Percentiles rank a stretch among this genome's conserved stretches.
Evolutionary conservation across 2,113 vertebrate genomes (phyloP).

Genomic region (Orthonyx spaldingii): DNA sequence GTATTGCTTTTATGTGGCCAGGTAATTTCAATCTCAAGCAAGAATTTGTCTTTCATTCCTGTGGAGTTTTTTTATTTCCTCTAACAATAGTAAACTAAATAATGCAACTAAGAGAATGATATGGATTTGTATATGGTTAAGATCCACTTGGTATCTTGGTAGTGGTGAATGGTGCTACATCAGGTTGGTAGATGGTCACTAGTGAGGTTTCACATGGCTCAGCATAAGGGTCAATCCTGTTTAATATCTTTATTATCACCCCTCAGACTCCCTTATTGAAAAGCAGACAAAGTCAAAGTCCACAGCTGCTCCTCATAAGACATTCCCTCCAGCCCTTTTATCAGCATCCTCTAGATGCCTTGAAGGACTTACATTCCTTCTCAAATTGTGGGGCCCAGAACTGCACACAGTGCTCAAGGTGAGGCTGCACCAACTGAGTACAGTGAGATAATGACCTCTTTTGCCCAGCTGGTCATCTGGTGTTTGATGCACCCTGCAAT

Average conservation of each 20-base stretch:
- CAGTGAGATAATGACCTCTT: background rate
- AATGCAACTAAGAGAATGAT: background rate
- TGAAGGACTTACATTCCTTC: no score
- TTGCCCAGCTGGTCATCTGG: no score
- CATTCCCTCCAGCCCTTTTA: background rate
- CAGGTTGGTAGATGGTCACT: background rate
- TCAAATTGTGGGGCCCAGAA: background rate
- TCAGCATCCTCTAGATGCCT: background rate
- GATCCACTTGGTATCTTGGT: background rate
- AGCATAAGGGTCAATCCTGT: background rate
- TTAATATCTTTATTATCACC: background rate
- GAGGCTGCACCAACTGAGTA: rapidly evolving
- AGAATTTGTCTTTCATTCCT: background rate
- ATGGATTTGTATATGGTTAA: background rate
- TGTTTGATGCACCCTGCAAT: no score
- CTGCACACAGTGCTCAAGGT: background rate
- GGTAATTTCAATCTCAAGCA: background rate
- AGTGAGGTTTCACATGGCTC: background rate
- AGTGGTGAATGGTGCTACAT: background rate
- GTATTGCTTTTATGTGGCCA: background rate
- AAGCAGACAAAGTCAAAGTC: background rate
- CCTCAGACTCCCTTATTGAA: background rate
- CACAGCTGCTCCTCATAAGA: background rate
- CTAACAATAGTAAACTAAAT: background rate
- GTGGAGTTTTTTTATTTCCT: background rate